Base-by-base conservation (phyloP, 2,113 vertebrate genomes). In the Pogona vitticeps region DNA sequence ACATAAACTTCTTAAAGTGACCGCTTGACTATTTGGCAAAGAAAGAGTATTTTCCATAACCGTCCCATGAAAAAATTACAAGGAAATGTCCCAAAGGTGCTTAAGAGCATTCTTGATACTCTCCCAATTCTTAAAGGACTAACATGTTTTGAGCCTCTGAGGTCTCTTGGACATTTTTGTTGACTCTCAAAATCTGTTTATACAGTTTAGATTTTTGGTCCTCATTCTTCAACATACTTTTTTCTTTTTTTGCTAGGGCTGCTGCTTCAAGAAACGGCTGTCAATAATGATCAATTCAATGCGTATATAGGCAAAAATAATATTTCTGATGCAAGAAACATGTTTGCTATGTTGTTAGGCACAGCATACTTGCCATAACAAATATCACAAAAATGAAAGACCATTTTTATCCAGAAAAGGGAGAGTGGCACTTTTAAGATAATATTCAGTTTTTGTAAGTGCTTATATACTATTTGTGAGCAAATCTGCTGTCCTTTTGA, bases 101-200 rank as follows among this genome's bases (percentile, higher is more conserved):
- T 84, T 75, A 84, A 84, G 59, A 42, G 59, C 17, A 46, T n/a
- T 40, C 75, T 73, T 59, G 2, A 12, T 61, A 59, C 52, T 38
- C 26, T 58, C 20, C 59, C 33, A 73, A 83, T 73, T 56, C 82
- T 83, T 72, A 58, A 83, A 83, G 70, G 70, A 83, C 26, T 59
- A 59, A 36, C 20, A 33, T 38, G 15, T 61, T 73, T 40, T 59
- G 38, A 73, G 52, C 82, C 82, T 73, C 33, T 38, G 3, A 59
- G 70, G 56, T 23, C 28, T 83, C 36, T 83, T 72, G 15, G 26
- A 38, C 13, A 67, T 42, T 65, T 80, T 65, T 28, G 15, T 65
- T 23, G 28, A 31, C 67, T 80, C 61, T 80, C 42, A 81, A 33
- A 58, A 6, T 31, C 46, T 40, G 38, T 76, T 75, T 38, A 10